Percentiles rank a stretch among this genome's conserved stretches.
Evolutionary conservation across 2,888 invertebrate genomes (phyloP).

Genomic region (Spisula solida): DNA sequence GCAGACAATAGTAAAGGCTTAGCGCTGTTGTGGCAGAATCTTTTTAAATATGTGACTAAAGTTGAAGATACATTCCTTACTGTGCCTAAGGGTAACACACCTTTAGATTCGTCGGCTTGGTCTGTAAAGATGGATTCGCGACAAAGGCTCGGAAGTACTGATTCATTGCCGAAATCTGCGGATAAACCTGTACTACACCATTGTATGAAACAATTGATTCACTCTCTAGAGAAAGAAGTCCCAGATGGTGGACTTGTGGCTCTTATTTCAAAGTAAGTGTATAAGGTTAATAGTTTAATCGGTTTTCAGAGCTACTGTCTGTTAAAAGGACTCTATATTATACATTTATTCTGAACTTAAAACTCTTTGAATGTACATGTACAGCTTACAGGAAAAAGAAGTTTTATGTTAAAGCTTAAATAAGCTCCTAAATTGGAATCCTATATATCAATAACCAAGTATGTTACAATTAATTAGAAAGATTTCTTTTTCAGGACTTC

Average conservation of each 20-base stretch:
- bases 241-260: conserved; percentile 78
- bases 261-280: conserved; percentile 74
- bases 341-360: too few relatives aligned
- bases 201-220: conserved; percentile 81
- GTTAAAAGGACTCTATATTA: too few relatives aligned
- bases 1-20: conserved; percentile 70
- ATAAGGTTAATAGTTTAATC: too few relatives aligned
- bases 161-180: conserved; percentile 29
- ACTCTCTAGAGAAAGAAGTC: conserved; percentile 77
- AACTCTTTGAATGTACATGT: too few relatives aligned
- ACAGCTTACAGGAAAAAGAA: too few relatives aligned
- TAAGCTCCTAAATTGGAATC: too few relatives aligned
- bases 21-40: conserved; percentile 67
- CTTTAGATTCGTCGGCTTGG: not conserved
- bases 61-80: conserved; percentile 65
- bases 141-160: conserved; percentile 32
- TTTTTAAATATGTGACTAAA: conserved; percentile 68
- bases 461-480: too few relatives aligned
- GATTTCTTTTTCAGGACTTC: too few relatives aligned
- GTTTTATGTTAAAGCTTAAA: too few relatives aligned
- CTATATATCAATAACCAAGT: too few relatives aligned
- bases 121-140: conserved; percentile 7
- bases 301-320: too few relatives aligned
- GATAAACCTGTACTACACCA: conserved; percentile 77
- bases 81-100: not conserved